A percentile compares a stretch with the other conserved stretches of the same genome.
phyloP scores from a whole-genome alignment of 2,797 vertebrate species.

The Aythya fuligula region DNA sequence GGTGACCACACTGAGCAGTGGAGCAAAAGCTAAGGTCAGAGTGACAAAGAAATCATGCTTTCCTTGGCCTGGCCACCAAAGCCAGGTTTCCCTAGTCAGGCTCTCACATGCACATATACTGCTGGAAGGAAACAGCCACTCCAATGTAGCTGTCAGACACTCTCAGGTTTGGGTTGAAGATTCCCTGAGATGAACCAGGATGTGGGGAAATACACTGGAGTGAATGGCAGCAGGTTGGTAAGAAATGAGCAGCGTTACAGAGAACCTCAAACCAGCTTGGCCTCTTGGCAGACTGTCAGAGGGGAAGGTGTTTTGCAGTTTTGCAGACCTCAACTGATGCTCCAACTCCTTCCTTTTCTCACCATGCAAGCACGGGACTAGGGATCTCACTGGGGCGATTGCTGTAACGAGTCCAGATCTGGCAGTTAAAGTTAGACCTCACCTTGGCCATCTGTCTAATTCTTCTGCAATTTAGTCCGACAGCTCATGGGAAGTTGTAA shows the following conservation, averaged over 20 bases:
- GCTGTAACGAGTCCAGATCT: background rate
- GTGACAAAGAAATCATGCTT: rapidly evolving
- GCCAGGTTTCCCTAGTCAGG: background rate
- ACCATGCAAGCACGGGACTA: background rate
- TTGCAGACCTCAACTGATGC: background rate
- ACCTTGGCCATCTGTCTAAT: background rate
- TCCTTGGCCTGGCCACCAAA: background rate
- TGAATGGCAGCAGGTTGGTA: background rate
- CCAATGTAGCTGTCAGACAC: background rate
- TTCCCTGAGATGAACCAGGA: background rate
- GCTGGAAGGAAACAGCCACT: background rate
- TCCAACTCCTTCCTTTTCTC: background rate
- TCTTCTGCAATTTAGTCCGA: background rate
- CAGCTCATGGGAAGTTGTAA: background rate
- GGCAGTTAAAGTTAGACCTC: background rate
- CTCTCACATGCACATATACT: background rate
- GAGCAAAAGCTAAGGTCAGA: background rate
- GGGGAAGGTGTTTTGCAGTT: background rate
- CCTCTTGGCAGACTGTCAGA: background rate
- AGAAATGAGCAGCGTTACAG: background rate
- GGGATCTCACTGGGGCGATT: background rate
- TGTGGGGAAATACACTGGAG: background rate
- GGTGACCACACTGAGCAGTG: background rate
- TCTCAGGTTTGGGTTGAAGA: background rate
- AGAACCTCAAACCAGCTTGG: background rate